Evolutionary conservation across 2,888 invertebrate genomes (phyloP), one percentile per base, ranked within the genome.

Genomic region (Schizotus pectinicornis): DNA sequence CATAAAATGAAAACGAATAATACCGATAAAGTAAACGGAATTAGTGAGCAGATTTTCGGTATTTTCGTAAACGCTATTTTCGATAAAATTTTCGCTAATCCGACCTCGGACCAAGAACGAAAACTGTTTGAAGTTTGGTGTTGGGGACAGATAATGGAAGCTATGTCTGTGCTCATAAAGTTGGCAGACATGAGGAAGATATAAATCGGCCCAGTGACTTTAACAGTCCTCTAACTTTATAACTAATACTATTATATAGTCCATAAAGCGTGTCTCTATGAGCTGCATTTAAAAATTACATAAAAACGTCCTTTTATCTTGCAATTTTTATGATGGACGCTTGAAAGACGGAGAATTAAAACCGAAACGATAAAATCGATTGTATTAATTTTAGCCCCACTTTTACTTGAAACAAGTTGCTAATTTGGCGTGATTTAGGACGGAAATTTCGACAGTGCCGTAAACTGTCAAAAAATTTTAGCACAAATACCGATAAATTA

Each of bases 151-250:
- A 64, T 72, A 72, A 70, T 69, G 65, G 67, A 52, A 62, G 67
- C 72, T 69, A 67, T 73, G 73, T 73, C 68, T 71, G 70, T 68
- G 74, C 67, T 74, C 75, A 68, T 76, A 75, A 75, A 76, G 64
- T 67, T 63, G 64, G 64, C 69, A 71, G 73, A 74, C 73, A 72
- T 70, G 71, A 77, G 77, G 74, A 76, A 75, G 75, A 74, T 76
- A 76, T 77, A 76, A 77, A 77, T 77, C 76, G 76, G 73, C 64
- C 72, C 70, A 73, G 61, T 76, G 74, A 77, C 76, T 75, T 77
- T 76, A 73, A 76, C 72, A 68, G 71, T 65, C 62, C 66, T 67
- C 64, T 61, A 66, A 67, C 67, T 70, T 69, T 69, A 72, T 63
- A 70, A 71, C 69, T 67, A 69, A 69, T 67, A 63, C 69, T 67